Conservation (phyloP, 2,113 vertebrate species). For the Colinus virginianus region DNA sequence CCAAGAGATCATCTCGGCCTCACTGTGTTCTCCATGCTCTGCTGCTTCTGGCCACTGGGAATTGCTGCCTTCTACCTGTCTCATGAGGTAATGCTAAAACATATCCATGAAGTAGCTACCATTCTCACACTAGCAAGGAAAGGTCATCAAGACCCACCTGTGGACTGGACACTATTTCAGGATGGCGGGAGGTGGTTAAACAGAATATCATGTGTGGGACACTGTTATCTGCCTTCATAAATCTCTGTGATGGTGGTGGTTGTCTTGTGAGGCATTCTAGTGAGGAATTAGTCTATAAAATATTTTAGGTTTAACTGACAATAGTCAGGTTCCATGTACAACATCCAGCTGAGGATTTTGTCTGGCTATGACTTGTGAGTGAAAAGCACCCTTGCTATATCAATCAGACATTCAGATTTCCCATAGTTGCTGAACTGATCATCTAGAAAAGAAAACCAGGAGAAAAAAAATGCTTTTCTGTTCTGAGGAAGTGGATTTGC, state of each 20-base stretch:
- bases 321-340: background rate
- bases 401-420: background rate
- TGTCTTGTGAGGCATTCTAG: background rate
- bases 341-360: background rate
- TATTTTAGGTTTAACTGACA: background rate
- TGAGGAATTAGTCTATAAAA: background rate
- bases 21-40: conserved; percentile 97
- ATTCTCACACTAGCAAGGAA: background rate
- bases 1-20: conserved; percentile 92
- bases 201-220: no score
- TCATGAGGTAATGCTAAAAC: conserved; percentile 82
- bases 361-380: background rate
- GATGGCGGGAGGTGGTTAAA: background rate
- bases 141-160: background rate
- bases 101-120: background rate
- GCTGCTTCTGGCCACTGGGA: conserved; percentile 96
- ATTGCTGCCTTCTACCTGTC: conserved; percentile 95
- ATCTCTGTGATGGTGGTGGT: background rate
- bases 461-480: background rate
- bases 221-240: background rate
- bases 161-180: background rate
- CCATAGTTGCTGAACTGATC: background rate
- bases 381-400: background rate
- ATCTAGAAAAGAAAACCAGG: background rate
- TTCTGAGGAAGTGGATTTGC: background rate